Evolutionary conservation across 2,797 vertebrate genomes (phyloP), one percentile per base, ranked within the genome.

Genomic region (Rhinoraja longicauda): DNA sequence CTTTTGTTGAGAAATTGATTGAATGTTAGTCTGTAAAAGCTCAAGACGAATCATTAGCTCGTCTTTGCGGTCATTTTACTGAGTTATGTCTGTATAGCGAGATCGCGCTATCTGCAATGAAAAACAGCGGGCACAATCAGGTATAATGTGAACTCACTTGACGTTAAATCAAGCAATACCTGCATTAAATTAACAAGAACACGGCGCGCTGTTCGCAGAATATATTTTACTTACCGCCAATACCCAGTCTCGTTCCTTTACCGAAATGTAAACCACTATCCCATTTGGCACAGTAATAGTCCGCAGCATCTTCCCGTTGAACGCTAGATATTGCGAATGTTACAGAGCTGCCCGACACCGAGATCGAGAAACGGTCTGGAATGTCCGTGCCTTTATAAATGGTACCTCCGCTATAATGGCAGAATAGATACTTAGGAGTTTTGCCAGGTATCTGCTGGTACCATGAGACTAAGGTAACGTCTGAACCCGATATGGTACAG

Each of bases 311-410:
- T 45, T 53, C 45, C 45, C 45, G 53, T 53, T 53, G 45, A 53
- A 53, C 45, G 45, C 45, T 53, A 53, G 45, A 53, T 53, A 53
- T 53, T 93, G 93, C 95, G 92, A 97, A 95, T 90, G 0, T 53
- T 53, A 53, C 4, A 53, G 45, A 53, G 4, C 45, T 95, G 88
- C 93, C 93, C 19, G 93, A 12, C 96, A 95, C 5, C 93, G 93
- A 36, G 17, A 95, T 96, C 0, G 95, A 96, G 95, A 96, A 96
- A 39, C 96, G 95, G 0, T 95, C 93, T 0, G 96, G 94, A 70
- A 79, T 86, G n/a, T 3, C 75, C 8, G 84, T 72, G 0, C 94
- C 0, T 67, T 93, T 95, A 93, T 95, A 93, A 67, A 94, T 93
- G 57, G 95, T 94, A 4, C 0, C n/a, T n/a, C n/a, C 94, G 0